Conservation (phyloP, 2,113 vertebrate genomes). For the Cyphomyrus plagiostoma region DNA sequence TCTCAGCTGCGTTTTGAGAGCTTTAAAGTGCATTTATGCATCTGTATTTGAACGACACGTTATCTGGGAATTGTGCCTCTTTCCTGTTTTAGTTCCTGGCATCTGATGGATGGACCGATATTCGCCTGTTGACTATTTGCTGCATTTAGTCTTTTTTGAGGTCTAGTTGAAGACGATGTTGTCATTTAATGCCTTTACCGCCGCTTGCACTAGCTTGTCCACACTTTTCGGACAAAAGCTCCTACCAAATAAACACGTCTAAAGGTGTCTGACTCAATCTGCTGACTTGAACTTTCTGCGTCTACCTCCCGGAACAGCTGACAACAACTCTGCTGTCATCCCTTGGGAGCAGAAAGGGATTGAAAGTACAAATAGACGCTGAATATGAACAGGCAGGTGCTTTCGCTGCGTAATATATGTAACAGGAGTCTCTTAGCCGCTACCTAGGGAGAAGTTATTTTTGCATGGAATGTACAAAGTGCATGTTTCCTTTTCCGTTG, state of each 20-base stretch:
- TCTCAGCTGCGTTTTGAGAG: background rate
- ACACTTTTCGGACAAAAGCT: background rate
- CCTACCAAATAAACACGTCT: background rate
- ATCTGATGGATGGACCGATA: background rate
- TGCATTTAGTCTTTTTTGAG: background rate
- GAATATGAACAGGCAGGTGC: slow-evolving; percentile 2
- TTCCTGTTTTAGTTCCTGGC: background rate
- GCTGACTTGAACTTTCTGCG: background rate
- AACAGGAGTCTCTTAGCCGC: background rate
- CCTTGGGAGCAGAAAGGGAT: background rate
- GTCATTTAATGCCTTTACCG: background rate
- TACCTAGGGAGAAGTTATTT: slow-evolving; percentile 11
- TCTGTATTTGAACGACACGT: background rate
- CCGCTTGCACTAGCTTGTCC: background rate
- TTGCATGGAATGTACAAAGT: slow-evolving; percentile 8
- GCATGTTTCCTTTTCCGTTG: slow-evolving; percentile 2
- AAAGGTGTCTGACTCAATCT: background rate
- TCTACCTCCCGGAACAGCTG: background rate
- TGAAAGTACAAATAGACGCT: background rate
- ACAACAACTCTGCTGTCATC: background rate
- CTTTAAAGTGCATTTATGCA: background rate
- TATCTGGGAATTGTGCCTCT: background rate
- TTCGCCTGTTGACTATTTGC: background rate
- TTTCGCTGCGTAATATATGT: background rate
- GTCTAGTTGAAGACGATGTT: background rate